A percentile compares a stretch with the other conserved stretches of the same genome.
These are phyloP conservation scores for Drosophila asahinai DNA, from an alignment of 1,140 invertebrate genomes.

Conservation along the genomic window DNA sequence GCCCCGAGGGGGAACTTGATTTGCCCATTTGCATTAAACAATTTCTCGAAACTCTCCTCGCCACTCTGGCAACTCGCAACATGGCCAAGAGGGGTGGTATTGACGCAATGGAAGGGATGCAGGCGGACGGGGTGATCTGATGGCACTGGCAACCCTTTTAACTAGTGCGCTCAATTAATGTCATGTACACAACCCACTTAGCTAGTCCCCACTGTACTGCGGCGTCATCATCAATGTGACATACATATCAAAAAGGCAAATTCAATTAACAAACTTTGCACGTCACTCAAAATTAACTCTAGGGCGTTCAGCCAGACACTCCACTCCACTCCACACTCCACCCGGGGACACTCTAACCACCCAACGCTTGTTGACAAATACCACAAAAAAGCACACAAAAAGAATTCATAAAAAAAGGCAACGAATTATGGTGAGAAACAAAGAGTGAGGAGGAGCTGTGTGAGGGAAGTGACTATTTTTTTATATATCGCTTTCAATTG, in stretches of 20 bases:
- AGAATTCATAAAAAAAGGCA: constrained; percentile 20
- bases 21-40: constrained; percentile 61
- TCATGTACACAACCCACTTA: constrained; percentile 83
- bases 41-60: constrained; percentile 34
- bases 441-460: constrained; percentile 8
- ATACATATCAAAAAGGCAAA: constrained; percentile 80
- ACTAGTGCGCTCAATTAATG: constrained; percentile 77
- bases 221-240: constrained; percentile 57
- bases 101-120: neutral
- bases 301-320: constrained; percentile 66
- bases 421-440: constrained; percentile 65
- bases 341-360: neutral
- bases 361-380: constrained; percentile 62
- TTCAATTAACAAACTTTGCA: constrained; percentile 83
- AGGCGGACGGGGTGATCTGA: neutral
- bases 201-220: constrained; percentile 76
- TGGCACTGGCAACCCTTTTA: constrained; percentile 46
- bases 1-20: constrained; percentile 57
- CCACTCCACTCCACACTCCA: constrained; percentile 1
- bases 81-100: neutral
- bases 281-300: constrained; percentile 82
- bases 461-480: constrained; percentile 58
- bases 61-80: constrained; percentile 7
- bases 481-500: constrained; percentile 78
- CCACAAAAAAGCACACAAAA: constrained; percentile 37